Evolutionary conservation across 2,797 vertebrate genomes (phyloP).

Genomic region (Thalassophryne amazonica): DNA sequence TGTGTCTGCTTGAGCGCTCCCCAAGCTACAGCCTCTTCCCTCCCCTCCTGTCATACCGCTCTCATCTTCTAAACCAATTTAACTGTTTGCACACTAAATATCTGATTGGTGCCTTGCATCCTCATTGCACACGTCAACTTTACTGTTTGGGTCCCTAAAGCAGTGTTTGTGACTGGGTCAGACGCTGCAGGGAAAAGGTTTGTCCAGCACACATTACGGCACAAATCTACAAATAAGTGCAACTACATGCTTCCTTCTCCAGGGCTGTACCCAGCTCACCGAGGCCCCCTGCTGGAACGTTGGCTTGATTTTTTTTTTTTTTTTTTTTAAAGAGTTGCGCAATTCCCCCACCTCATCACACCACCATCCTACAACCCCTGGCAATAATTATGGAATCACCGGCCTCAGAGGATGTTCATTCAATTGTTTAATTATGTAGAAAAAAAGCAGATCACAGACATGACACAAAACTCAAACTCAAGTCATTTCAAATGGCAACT

Average conservation of each 20-base stretch:
- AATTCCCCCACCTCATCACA: no score
- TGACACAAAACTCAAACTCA: no score
- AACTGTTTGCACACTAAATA: constrained; percentile 19
- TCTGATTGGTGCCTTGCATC: constrained; percentile 20
- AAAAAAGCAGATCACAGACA: no score
- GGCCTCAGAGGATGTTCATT: no score
- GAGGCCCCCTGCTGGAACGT: constrained; percentile 73
- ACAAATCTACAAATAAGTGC: neutral
- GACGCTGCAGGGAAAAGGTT: neutral
- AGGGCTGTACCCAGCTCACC: constrained; percentile 32
- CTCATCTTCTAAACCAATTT: constrained; percentile 12
- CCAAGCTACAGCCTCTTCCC: constrained; percentile 11
- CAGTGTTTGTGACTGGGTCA: neutral
- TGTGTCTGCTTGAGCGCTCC: constrained; percentile 25
- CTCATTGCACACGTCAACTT: constrained; percentile 30
- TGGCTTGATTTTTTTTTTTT: no score
- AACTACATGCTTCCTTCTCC: neutral
- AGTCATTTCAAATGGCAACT: no score
- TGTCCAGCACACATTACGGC: constrained; percentile 12
- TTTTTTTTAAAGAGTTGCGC: no score
- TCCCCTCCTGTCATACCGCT: constrained; percentile 3
- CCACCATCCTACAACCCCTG: no score
- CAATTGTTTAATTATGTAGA: no score
- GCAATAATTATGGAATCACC: no score
- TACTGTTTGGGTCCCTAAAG: constrained; percentile 8